Base-by-base conservation (phyloP, 2,113 vertebrate genomes). In the Equus przewalskii region DNA sequence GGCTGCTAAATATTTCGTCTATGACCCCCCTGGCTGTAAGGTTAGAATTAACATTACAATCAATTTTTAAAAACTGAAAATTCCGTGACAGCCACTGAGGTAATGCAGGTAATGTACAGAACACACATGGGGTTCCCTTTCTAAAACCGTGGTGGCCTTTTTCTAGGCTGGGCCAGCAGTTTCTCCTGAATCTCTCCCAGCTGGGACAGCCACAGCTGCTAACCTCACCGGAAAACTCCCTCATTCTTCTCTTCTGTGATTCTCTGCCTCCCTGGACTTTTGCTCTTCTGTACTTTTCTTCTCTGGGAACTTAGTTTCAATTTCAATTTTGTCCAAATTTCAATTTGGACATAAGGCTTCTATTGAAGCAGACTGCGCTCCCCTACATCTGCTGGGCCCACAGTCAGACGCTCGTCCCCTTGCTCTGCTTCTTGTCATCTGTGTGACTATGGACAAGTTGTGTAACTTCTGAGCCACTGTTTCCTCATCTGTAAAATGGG, bases 281-380 rank as follows among this genome's bases (percentile, higher is more conserved):
- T 30, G 6, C 41, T 46, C 36, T 70, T 64, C 64, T 28, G 84
- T 65, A 9, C 15, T 46, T 44, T 56, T 64, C 51, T 41, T 90
- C 46, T 54, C 73, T 3, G 13, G 41, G 30, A 70, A 28, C 12
- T 79, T 44, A 44, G 22, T 44, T 41, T 41, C 36, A 41, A 41
- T 41, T 41, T 41, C 36, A 41, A 41, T 41, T 41, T 41, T 41
- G 36, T 41, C 36, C 36, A 36, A 44, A 46, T n/a, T n/a, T 10
- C 21, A 56, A 30, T 64, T 76, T 54, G 24, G 46, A 75, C 49
- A 18, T 30, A 4, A 13, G 6, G 51, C 44, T 69, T 49, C 41
- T 18, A 21, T 21, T n/a, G 11, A 54, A 24, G 12, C 0, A 26
- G 78, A 54, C 10, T 16, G 4, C 0, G 1, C 24, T 64, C 28